Base-by-base conservation (phyloP, 2,113 vertebrate species). In the Clarias macrocephalus region DNA sequence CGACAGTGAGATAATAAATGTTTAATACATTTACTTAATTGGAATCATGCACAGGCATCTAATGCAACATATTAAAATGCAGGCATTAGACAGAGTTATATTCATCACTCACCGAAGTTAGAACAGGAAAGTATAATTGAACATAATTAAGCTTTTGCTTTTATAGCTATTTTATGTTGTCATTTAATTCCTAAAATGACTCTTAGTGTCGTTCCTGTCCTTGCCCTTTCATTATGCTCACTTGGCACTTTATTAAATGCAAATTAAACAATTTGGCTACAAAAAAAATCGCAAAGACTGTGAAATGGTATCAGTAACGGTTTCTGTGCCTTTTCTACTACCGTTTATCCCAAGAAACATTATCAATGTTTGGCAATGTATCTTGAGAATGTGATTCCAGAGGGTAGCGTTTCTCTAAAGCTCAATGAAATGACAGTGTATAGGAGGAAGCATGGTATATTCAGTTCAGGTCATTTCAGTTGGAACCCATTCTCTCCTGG, bases 141-240 rank as follows among this genome's bases (percentile, higher is more conserved):
- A 89, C 83, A 87, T 91, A 94, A 92, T 91, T 87, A 88, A 88
- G 87, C 81, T 81, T 89, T 92, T 65, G 60, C 18, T 86, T 85
- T 80, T 76, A 75, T 88, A 70, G 88, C 75, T 66, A 57, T 92
- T 90, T 92, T 88, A 93, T 94, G 90, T 88, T 62, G 42, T 57
- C 16, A 13, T 56, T 86, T 54, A 79, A 15, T 85, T 90, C 65
- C 79, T 88, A 79, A 92, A 88, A 82, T 75, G 82, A 86, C 68
- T 85, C 63, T 73, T 85, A 88, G 88, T 80, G n/a, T 59, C 72
- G 87, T 83, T 83, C 79, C 25, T 83, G 8, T 75, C 23, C 15
- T 42, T 91, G 90, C 86, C 91, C 91, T 93, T 92, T 93, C 76
- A 83, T 88, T 89, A 91, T 92, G 93, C 92, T 89, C 91, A 93